Percentiles rank a stretch among this genome's conserved stretches.
These are phyloP conservation scores for Labeo calbasu DNA, from an alignment of 2,797 vertebrate species.

Conservation along the genomic window DNA sequence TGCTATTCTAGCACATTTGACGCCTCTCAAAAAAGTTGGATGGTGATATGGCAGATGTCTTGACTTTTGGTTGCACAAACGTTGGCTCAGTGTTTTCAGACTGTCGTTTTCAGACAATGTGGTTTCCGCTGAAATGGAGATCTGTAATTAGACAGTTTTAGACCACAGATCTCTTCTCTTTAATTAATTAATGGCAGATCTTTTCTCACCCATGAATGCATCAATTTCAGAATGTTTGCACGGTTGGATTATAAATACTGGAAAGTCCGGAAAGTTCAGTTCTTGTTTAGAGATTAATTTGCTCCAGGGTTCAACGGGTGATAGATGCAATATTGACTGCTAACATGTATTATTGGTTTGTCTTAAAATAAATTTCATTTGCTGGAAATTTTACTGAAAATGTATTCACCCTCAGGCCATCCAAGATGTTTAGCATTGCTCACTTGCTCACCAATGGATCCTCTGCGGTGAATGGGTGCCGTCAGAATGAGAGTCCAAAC, in stretches of 20 bases:
- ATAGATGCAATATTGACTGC: neutral
- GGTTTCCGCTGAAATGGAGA: neutral
- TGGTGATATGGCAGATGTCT: neutral
- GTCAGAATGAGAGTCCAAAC: neutral
- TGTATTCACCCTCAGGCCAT: too few species aligned
- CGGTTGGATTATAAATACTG: neutral
- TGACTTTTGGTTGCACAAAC: neutral
- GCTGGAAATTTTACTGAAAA: neutral
- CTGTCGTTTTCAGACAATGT: neutral
- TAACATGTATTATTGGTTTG: neutral
- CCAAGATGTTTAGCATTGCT: neutral
- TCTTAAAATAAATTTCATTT: neutral
- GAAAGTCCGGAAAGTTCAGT: neutral
- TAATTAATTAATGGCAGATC: neutral
- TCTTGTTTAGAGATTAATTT: neutral
- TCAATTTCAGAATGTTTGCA: neutral
- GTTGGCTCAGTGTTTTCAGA: neutral
- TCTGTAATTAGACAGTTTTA: constrained; percentile 5
- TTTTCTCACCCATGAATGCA: neutral
- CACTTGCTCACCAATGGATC: neutral
- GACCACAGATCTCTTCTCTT: neutral
- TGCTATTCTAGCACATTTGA: neutral
- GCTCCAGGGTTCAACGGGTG: neutral
- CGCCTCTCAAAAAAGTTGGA: neutral
- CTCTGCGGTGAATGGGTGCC: neutral